Evolutionary conservation across 2,888 invertebrate genomes (phyloP).

Genomic region (Thecophora atra): DNA sequence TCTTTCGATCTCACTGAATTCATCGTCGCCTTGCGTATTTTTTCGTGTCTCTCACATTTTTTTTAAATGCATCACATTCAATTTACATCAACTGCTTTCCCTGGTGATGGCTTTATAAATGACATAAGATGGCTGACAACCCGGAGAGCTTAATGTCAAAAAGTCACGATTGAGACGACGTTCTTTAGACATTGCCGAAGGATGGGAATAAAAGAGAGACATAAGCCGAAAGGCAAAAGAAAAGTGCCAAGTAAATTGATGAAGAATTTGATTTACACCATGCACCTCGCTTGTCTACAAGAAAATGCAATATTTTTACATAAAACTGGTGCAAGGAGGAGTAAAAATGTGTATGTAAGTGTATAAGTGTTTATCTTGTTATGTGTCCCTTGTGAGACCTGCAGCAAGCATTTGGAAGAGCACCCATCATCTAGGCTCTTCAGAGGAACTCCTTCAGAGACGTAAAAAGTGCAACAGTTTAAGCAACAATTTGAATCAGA

Average conservation of each 20-base stretch:
- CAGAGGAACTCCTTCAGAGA: background rate
- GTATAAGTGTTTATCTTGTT: background rate
- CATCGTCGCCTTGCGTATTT: background rate
- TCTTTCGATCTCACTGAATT: background rate
- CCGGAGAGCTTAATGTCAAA: conserved; percentile 25
- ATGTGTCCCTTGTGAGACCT: background rate
- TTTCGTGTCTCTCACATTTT: background rate
- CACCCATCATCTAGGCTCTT: background rate
- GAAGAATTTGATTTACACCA: conserved; percentile 16
- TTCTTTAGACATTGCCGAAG: background rate
- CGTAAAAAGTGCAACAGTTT: conserved; percentile 9
- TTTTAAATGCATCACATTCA: conserved; percentile 10
- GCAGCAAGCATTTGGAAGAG: background rate
- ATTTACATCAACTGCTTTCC: conserved; percentile 19
- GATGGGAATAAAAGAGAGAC: background rate
- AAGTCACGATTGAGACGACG: conserved; percentile 18
- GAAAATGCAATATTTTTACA: conserved; percentile 29
- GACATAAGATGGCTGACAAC: background rate
- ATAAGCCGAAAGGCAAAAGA: background rate
- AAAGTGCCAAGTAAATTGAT: conserved; percentile 14
- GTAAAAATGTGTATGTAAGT: background rate
- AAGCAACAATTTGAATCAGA: background rate
- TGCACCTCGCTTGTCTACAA: conserved; percentile 25
- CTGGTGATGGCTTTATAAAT: conserved; percentile 11
- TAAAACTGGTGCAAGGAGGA: background rate